These are phyloP conservation scores for Drosophila paulistorum DNA, from an alignment of 1,140 invertebrate genomes.

Conservation along the genomic window DNA sequence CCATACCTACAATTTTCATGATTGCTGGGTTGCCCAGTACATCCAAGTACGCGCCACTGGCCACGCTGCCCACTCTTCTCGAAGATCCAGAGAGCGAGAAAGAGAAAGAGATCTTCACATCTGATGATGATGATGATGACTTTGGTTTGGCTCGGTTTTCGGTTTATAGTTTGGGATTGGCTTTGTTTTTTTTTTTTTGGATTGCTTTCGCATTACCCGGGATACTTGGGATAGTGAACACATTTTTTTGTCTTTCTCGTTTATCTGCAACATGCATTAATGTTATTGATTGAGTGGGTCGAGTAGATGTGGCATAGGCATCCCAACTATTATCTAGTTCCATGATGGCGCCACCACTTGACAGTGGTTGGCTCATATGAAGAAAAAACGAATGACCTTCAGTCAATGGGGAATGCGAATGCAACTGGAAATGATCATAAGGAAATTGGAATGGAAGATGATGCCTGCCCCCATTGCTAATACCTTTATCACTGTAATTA, in stretches of 20 bases:
- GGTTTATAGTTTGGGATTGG: background rate
- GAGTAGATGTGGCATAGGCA: background rate
- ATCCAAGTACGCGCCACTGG: constrained; percentile 77
- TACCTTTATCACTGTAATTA: constrained; percentile 12
- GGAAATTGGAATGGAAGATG: background rate
- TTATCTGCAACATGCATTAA: constrained; percentile 1
- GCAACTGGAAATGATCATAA: background rate
- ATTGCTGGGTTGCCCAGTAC: constrained; percentile 66
- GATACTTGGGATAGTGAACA: background rate
- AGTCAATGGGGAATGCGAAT: background rate
- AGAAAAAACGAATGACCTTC: background rate
- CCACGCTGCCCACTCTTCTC: constrained; percentile 34
- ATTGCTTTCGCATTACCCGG: background rate
- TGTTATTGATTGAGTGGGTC: constrained; percentile 17
- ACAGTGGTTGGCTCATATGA: constrained; percentile 3
- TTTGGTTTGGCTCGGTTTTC: background rate
- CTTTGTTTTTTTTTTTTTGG: background rate
- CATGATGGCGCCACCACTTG: constrained; percentile 14
- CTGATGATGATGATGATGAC: constrained; percentile 17
- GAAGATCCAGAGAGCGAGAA: background rate
- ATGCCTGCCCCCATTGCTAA: constrained; percentile 1
- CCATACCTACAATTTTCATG: constrained; percentile 73
- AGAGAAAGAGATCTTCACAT: constrained; percentile 6
- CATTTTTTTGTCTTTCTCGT: background rate
- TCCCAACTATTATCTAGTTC: background rate